Conservation (phyloP, 2,888 invertebrate species). For the Eristalis arbustorum region DNA sequence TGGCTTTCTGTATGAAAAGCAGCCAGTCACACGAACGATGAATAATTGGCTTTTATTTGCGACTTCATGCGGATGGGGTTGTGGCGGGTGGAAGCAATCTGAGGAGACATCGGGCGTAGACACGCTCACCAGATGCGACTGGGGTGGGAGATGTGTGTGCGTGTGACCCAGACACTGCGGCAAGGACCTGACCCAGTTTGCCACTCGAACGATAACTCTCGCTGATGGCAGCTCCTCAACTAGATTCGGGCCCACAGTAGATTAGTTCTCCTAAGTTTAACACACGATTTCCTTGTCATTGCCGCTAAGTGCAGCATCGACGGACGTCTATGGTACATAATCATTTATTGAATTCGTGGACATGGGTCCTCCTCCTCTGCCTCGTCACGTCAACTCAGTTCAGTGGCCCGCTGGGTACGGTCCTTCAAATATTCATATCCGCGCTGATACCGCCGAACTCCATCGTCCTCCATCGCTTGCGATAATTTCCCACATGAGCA, state of each 20-base stretch:
- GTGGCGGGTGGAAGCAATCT: neutral
- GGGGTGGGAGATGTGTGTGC: neutral
- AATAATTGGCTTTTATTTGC: neutral
- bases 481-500: constrained; percentile 67
- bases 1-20: neutral
- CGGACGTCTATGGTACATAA: too few relatives aligned
- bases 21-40: neutral
- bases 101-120: neutral
- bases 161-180: too few relatives aligned
- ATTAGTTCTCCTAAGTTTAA: too few relatives aligned
- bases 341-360: too few relatives aligned
- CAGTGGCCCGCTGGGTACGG: neutral
- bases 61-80: neutral
- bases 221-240: too few relatives aligned
- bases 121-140: neutral
- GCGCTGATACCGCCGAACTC: neutral
- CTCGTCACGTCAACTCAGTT: neutral
- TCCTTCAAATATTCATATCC: constrained; percentile 42
- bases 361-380: too few relatives aligned
- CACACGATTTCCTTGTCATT: too few relatives aligned
- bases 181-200: too few relatives aligned
- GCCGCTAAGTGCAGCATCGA: too few relatives aligned
- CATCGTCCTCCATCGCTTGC: constrained; percentile 35
- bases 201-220: too few relatives aligned
- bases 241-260: too few relatives aligned